Conservation (phyloP, 2,888 invertebrate genomes). For the Cataglyphis cursor region DNA sequence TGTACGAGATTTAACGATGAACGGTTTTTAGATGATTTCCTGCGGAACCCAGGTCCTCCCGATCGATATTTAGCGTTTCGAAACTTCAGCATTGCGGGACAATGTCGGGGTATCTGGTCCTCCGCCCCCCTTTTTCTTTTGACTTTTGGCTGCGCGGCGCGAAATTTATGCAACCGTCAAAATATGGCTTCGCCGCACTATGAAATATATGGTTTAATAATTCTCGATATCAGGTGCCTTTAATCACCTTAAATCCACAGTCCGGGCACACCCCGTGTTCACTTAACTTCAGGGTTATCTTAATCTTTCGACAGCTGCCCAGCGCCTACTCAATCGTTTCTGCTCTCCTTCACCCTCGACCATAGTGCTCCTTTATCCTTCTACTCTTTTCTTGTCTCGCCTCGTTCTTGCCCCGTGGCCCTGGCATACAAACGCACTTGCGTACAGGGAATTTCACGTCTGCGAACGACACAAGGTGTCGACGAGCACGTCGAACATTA, state of each 20-base stretch:
- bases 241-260: conserved; percentile 87
- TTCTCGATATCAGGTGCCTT: conserved; percentile 86
- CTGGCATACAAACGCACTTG: conserved; percentile 48
- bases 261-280: conserved; percentile 82
- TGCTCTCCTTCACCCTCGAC: conserved; percentile 73
- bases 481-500: conserved; percentile 25
- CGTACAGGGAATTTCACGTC: conserved; percentile 35
- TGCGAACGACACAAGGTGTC: conserved; percentile 28
- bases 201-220: conserved; percentile 85
- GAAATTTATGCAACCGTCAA: conserved; percentile 79
- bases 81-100: conserved; percentile 14
- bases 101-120: not conserved
- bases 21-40: conserved; percentile 13
- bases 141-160: conserved; percentile 63
- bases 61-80: not conserved
- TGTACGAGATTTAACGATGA: conserved; percentile 6
- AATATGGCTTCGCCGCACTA: conserved; percentile 70
- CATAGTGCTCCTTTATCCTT: conserved; percentile 62
- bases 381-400: conserved; percentile 50
- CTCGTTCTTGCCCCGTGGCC: conserved; percentile 57
- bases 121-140: conserved; percentile 19
- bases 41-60: not conserved
- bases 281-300: conserved; percentile 86
- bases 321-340: conserved; percentile 82
- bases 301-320: conserved; percentile 87